phyloP scores from a whole-genome alignment of 2,113 vertebrate genomes.

The Bucco capensis region DNA sequence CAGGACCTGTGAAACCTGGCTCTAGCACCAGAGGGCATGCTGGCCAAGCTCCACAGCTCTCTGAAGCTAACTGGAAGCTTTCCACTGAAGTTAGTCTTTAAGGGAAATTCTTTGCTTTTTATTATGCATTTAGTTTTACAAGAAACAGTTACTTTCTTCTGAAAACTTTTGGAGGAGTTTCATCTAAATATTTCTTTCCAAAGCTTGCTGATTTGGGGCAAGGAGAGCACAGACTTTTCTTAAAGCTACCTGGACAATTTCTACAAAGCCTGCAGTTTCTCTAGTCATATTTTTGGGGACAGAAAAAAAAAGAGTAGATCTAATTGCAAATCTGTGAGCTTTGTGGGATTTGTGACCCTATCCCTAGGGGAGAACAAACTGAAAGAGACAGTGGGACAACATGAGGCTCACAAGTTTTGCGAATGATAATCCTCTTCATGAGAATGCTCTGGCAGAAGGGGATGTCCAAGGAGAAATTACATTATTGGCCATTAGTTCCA shows the following conservation, averaged over 20 bases:
- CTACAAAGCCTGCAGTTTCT: background rate
- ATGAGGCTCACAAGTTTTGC: background rate
- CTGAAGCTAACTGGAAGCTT: background rate
- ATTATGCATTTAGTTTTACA: background rate
- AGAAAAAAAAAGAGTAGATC: background rate
- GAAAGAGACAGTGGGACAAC: background rate
- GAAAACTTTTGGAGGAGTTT: background rate
- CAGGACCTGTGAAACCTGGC: background rate
- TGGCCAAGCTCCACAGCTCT: background rate
- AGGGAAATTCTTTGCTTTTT: background rate
- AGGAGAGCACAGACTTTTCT: background rate
- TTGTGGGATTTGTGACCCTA: background rate
- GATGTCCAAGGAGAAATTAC: background rate
- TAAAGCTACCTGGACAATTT: background rate
- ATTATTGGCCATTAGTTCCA: background rate
- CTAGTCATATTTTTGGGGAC: background rate
- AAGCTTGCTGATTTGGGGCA: background rate
- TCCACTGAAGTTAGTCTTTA: background rate
- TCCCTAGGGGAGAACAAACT: background rate
- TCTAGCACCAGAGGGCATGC: background rate
- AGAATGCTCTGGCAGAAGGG: background rate
- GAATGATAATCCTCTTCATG: constrained; percentile 4
- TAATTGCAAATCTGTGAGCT: background rate
- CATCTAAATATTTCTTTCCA: background rate
- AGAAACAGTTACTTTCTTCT: background rate